Base-by-base conservation (phyloP, 2,113 vertebrate species). In the Xyliphius kryptos region DNA sequence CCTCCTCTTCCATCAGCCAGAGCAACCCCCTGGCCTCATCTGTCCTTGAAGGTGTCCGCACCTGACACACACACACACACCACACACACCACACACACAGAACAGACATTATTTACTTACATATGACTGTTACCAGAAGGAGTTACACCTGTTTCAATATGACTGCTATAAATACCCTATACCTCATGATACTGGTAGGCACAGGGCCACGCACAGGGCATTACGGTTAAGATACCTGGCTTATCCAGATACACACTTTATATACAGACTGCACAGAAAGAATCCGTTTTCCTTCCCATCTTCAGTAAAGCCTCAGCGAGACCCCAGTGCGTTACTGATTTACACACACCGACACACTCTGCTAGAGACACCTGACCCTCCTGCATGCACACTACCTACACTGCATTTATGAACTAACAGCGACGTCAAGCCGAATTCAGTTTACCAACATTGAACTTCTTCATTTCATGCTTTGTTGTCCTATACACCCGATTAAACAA, bases 1-100 rank as follows among this genome's bases (percentile, higher is more conserved):
- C 91, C 79, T 97, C 94, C 81, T 98, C 96, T 67, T 98, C 96
- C 83, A 98, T 85, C 16, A 98, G 83, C 95, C 95, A 98, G 51
- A 98, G 79, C 66, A 98, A 81, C 12, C 96, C 96, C 17, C 93
- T 88, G 0, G 93, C 91, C 78, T 97, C 94, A 0, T 97, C 93
- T 0, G 91, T 89, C 57, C 87, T 87, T 11, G 89, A 80, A 62
- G 91, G 78, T 0, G 91, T 86, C 55, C 94, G 89, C 8, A 96
- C 91, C 92, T 93, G 81, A 66, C 44, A 55, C 19, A 64, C 20
- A n/a, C n/a, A n/a, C n/a, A n/a, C n/a, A n/a, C n/a, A n/a, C n/a
- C n/a, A n/a, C n/a, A n/a, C n/a, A n/a, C n/a, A n/a, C n/a, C n/a
- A n/a, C n/a, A n/a, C n/a, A n/a, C n/a, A n/a, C n/a, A n/a, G n/a